Conservation (phyloP, 2,888 invertebrate genomes). For the Drosophila borborema region DNA sequence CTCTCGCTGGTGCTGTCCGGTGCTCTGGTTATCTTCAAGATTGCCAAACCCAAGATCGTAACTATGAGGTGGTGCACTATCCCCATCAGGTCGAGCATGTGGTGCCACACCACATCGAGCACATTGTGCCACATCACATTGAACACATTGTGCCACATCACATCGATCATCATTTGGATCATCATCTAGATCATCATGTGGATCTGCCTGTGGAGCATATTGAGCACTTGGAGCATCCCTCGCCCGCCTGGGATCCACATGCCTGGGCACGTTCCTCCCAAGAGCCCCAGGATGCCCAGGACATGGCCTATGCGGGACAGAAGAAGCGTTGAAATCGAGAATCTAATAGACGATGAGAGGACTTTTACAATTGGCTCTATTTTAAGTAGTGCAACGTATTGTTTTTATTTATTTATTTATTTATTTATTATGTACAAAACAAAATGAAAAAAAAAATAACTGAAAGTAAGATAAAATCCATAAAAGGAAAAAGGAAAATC, state of each 20-base stretch:
- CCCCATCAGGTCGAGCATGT: slow-evolving; percentile 85
- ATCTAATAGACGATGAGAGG: slow-evolving; percentile 47
- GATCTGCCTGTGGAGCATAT: slow-evolving; percentile 85
- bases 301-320: slow-evolving; percentile 84
- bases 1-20: slow-evolving; percentile 93
- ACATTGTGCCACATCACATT: slow-evolving; percentile 82
- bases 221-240: slow-evolving; percentile 86
- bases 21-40: slow-evolving; percentile 94
- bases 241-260: slow-evolving; percentile 86
- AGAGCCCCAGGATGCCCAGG: slow-evolving; percentile 83
- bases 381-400: slow-evolving; percentile 64
- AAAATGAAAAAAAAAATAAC: slow-evolving; percentile 23
- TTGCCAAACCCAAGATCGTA: slow-evolving; percentile 94
- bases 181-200: slow-evolving; percentile 86
- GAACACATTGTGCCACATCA: slow-evolving; percentile 85
- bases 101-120: slow-evolving; percentile 83
- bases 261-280: slow-evolving; percentile 88
- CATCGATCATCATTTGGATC: slow-evolving; percentile 85
- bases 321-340: slow-evolving; percentile 66
- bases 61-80: slow-evolving; percentile 94
- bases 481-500: slow-evolving; percentile 27
- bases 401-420: slow-evolving; percentile 72
- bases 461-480: slow-evolving; percentile 22
- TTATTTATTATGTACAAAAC: slow-evolving; percentile 69
- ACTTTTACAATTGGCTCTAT: slow-evolving; percentile 57